Percentiles rank a stretch among this genome's conserved stretches.
Evolutionary conservation across 2,888 invertebrate species (phyloP).

Genomic region (Teinopalpus imperialis): DNA sequence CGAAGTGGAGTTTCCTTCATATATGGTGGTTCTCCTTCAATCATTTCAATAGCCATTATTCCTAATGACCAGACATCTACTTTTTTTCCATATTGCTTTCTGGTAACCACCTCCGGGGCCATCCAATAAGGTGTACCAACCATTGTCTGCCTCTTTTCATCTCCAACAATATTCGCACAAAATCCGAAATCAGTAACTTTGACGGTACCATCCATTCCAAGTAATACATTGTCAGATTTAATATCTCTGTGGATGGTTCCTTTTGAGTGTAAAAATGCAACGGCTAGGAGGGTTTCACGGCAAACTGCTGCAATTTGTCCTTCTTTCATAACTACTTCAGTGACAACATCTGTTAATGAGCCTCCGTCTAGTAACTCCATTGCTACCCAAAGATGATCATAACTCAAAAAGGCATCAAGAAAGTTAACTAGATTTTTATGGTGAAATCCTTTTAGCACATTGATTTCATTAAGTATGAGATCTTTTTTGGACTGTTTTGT

Average conservation of each 20-base stretch:
- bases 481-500: constrained; percentile 97
- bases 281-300: constrained; percentile 91
- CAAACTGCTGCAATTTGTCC: constrained; percentile 98
- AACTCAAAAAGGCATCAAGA: constrained; percentile 94
- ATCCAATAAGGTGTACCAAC: constrained; percentile 99
- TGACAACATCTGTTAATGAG: constrained; percentile 97
- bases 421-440: constrained; percentile 98
- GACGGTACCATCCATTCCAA: constrained; percentile 95
- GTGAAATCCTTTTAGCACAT: constrained; percentile 93
- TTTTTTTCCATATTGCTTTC: constrained; percentile 96
- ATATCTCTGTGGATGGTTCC: constrained; percentile 97
- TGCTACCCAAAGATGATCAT: constrained; percentile 96
- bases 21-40: constrained; percentile 98
- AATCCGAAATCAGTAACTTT: constrained; percentile 99
- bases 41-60: constrained; percentile 98
- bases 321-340: constrained; percentile 98
- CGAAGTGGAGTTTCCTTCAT: constrained; percentile 95
- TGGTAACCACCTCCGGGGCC: constrained; percentile 96
- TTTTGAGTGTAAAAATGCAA: constrained; percentile 93
- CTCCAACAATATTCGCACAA: constrained; percentile 97
- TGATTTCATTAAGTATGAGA: constrained; percentile 96
- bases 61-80: constrained; percentile 97
- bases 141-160: constrained; percentile 97
- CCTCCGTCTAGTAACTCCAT: constrained; percentile 98
- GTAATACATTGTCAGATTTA: constrained; percentile 97